Percentiles rank a stretch among this genome's conserved stretches.
Evolutionary conservation across 1,140 invertebrate species (phyloP).

Genomic region (Plodia interpunctella): DNA sequence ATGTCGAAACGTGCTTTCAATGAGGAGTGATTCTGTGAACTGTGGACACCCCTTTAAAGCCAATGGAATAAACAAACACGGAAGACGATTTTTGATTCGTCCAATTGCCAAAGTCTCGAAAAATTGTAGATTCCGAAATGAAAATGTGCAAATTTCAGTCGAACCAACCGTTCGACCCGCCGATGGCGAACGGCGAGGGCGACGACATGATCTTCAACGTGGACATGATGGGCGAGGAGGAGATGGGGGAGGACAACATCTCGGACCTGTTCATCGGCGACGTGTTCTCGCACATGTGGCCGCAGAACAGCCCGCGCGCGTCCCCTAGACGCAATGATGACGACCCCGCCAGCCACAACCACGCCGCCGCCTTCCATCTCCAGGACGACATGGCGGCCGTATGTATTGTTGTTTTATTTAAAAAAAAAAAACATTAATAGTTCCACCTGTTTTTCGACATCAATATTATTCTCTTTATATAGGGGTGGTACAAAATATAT

Average conservation of each 20-base stretch:
- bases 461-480: too few relatives aligned
- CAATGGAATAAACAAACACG: too few relatives aligned
- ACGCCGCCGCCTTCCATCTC: conserved; percentile 20
- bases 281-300: conserved; percentile 79
- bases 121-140: too few relatives aligned
- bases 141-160: conserved; percentile 76
- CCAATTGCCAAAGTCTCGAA: too few relatives aligned
- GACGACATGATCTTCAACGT: conserved; percentile 85
- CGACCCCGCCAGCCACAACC: conserved; percentile 42
- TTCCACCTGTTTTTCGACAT: too few relatives aligned
- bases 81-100: too few relatives aligned
- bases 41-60: too few relatives aligned
- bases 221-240: conserved; percentile 85
- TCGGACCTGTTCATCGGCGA: conserved; percentile 76
- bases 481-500: too few relatives aligned
- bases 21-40: too few relatives aligned
- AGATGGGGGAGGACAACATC: conserved; percentile 85
- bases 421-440: too few relatives aligned
- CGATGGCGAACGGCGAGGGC: conserved; percentile 86
- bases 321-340: conserved; percentile 77
- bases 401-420: background rate
- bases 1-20: too few relatives aligned
- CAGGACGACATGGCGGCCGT: conserved; percentile 8
- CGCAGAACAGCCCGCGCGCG: conserved; percentile 56
- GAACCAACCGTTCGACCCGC: conserved; percentile 90